phyloP scores from a whole-genome alignment of 2,888 invertebrate species.

The Adela reaumurella region DNA sequence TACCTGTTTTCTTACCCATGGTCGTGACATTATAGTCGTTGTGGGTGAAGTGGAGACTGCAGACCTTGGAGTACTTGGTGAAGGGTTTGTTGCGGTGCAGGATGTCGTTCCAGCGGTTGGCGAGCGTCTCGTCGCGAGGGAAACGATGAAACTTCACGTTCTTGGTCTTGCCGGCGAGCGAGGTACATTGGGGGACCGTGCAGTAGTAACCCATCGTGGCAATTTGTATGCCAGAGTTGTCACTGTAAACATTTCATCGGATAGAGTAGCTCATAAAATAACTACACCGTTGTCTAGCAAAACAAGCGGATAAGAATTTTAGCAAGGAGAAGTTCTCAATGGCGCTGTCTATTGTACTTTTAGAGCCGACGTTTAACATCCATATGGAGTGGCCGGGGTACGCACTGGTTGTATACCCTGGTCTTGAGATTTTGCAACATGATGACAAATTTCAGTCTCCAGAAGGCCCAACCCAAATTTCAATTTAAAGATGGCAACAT shows the following conservation, averaged over 20 bases:
- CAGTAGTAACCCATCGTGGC: slow-evolving; percentile 50
- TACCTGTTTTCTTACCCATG: slow-evolving; percentile 53
- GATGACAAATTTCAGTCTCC: too few species aligned
- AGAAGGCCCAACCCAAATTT: too few species aligned
- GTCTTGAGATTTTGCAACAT: too few species aligned
- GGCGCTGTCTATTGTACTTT: too few species aligned
- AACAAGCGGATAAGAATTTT: too few species aligned
- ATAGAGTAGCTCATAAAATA: too few species aligned
- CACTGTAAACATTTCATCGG: background rate
- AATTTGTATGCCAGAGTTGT: background rate
- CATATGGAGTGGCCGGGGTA: too few species aligned
- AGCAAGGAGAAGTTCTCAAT: too few species aligned
- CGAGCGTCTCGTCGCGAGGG: slow-evolving; percentile 37
- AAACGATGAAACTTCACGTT: slow-evolving; percentile 52
- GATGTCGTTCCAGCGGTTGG: slow-evolving; percentile 43
- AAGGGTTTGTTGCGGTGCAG: slow-evolving; percentile 46
- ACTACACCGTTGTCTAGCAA: too few species aligned
- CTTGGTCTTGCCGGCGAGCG: slow-evolving; percentile 52
- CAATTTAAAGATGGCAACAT: too few species aligned
- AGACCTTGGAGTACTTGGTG: slow-evolving; percentile 52
- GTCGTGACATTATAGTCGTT: slow-evolving; percentile 49
- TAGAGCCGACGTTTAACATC: too few species aligned
- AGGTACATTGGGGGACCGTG: slow-evolving; percentile 51
- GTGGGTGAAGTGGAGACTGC: slow-evolving; percentile 47
- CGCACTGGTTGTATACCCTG: too few species aligned